Percentiles rank a stretch among this genome's conserved stretches.
Conservation (phyloP, 1,140 invertebrate genomes). For the Phortica variegata region DNA sequence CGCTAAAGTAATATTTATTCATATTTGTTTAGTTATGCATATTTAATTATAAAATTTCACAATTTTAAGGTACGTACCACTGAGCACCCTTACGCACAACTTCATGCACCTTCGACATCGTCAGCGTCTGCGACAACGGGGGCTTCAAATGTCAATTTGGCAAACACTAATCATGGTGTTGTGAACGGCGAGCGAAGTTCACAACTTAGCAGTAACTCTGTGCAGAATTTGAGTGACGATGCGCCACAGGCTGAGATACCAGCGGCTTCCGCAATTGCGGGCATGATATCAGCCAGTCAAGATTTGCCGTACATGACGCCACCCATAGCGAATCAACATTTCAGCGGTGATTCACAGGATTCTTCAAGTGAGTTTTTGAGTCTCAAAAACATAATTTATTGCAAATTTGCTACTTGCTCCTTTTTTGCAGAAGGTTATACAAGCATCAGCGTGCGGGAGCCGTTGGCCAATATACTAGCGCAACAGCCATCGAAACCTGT, state of each 20-base stretch:
- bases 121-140: slow-evolving; percentile 24
- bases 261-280: slow-evolving; percentile 79
- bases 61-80: slow-evolving; percentile 43
- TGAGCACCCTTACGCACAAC: slow-evolving; percentile 71
- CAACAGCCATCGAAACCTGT: slow-evolving; percentile 59
- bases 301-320: slow-evolving; percentile 89
- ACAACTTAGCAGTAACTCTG: slow-evolving; percentile 26
- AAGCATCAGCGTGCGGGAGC: slow-evolving; percentile 86
- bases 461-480: slow-evolving; percentile 73
- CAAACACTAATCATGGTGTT: slow-evolving; percentile 14
- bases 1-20: slow-evolving; percentile 54
- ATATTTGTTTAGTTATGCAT: not conserved
- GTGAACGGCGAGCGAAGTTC: slow-evolving; percentile 30
- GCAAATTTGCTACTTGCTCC: slow-evolving; percentile 3
- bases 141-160: slow-evolving; percentile 5
- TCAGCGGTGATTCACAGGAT: slow-evolving; percentile 83
- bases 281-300: slow-evolving; percentile 79
- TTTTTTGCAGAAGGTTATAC: slow-evolving; percentile 77
- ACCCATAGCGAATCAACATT: slow-evolving; percentile 66
- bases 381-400: not conserved
- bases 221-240: slow-evolving; percentile 31
- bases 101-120: slow-evolving; percentile 58
- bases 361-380: slow-evolving; percentile 68
- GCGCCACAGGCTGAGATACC: slow-evolving; percentile 62
- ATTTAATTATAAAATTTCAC: slow-evolving; percentile 5